These are phyloP conservation scores for Manis pentadactyla DNA, from an alignment of 2,797 vertebrate species.

Conservation along the genomic window DNA sequence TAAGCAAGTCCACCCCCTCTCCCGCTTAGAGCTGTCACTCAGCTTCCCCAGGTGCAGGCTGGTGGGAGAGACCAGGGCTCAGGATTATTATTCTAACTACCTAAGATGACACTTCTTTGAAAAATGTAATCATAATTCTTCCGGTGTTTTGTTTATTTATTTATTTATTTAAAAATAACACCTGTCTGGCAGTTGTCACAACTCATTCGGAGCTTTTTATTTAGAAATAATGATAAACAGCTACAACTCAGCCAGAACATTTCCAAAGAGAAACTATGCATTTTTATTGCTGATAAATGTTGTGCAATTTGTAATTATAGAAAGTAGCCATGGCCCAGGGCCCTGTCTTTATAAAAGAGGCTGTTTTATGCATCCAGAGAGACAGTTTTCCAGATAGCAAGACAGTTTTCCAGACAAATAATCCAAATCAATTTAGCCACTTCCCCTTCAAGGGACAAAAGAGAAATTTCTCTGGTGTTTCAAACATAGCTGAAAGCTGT, in stretches of 20 bases:
- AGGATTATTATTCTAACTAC: conserved; percentile 54
- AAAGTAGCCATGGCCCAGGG: conserved; percentile 30
- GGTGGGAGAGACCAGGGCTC: neutral
- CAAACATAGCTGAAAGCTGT: conserved; percentile 69
- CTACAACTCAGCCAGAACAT: conserved; percentile 50
- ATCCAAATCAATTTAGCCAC: conserved; percentile 57
- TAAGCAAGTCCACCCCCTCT: neutral
- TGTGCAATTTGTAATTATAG: conserved; percentile 55
- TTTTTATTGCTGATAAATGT: conserved; percentile 61
- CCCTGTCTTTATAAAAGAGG: conserved; percentile 58
- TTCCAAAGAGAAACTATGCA: conserved; percentile 63
- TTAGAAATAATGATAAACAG: conserved; percentile 74
- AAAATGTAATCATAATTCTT: conserved; percentile 60
- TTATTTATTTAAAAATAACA: conserved; percentile 49
- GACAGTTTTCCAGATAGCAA: conserved; percentile 69
- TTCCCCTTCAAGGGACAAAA: conserved; percentile 76
- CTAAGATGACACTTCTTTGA: conserved; percentile 32
- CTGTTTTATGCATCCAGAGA: conserved; percentile 57
- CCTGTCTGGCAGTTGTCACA: conserved; percentile 55
- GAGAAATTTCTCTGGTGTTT: conserved; percentile 66
- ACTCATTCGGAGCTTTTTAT: conserved; percentile 64
- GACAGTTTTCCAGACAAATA: conserved; percentile 69
- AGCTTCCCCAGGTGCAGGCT: conserved; percentile 5
- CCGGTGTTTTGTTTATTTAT: conserved; percentile 28
- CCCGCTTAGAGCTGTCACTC: neutral